Evolutionary conservation across 2,113 vertebrate species (phyloP), one percentile per base, ranked within the genome.

Genomic region (Brachionichthys hirsutus): DNA sequence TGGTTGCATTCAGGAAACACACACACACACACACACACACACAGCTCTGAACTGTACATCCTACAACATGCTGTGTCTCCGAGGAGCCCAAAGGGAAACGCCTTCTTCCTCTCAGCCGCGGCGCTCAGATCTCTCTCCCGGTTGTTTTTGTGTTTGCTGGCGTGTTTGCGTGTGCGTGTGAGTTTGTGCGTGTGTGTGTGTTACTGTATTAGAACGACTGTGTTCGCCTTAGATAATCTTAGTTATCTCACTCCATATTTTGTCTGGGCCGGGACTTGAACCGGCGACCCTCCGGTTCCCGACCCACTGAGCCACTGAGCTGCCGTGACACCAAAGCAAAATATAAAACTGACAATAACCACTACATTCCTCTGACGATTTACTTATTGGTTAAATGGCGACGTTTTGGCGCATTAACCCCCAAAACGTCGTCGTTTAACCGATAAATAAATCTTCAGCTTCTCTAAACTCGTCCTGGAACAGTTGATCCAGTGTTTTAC

Each of bases 41-140:
- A 63, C 75, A 58, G 62, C 71, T 81, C 56, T 83, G 68, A 12
- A 86, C 77, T 79, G 84, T 82, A 84, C 80, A 86, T 88, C 84
- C 82, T 84, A 66, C 78, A 82, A 68, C 81, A 85, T 67, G 74
- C 77, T 62, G 70, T 2, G 68, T 84, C 84, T 84, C 84, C 17
- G 60, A 62, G 86, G 86, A 82, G 75, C 54, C 30, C 17, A 69
- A 16, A 70, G 73, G 80, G 75, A 86, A 85, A 88, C 75, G 63
- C 84, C 84, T 67, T 88, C 81, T 84, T 86, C 86, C 84, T 86
- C 72, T 63, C 60, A 42, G 56, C 69, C 62, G 71, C 62, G 16
- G 30, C 52, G 41, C 62, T 70, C 22, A 54, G 45, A 64, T 44
- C 14, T 46, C 6, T 19, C 22, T 47, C 7, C 7, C 34, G 20